phyloP scores from a whole-genome alignment of 2,797 vertebrate genomes.

The Chanos chanos region DNA sequence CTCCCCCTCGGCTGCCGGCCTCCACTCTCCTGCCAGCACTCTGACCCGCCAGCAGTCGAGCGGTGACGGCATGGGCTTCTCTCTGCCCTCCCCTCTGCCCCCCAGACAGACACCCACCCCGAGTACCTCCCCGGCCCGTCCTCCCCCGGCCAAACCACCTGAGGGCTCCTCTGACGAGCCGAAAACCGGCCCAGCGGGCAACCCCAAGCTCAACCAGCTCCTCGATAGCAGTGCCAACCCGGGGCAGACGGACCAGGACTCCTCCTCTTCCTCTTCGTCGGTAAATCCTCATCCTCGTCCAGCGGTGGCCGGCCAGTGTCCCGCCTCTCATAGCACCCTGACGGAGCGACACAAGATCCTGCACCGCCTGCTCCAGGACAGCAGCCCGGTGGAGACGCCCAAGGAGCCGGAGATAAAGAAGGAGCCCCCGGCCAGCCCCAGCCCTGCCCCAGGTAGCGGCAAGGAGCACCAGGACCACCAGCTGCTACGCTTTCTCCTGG shows the following conservation, averaged over 20 bases:
- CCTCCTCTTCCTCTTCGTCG: conserved; percentile 69
- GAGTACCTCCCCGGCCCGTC: conserved; percentile 65
- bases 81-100: conserved; percentile 73
- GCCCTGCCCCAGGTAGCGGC: conserved; percentile 56
- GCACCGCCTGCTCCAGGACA: conserved; percentile 90
- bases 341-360: conserved; percentile 93
- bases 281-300: conserved; percentile 62
- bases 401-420: conserved; percentile 68
- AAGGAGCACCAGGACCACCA: conserved; percentile 92
- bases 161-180: conserved; percentile 72
- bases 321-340: conserved; percentile 87
- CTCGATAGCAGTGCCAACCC: conserved; percentile 50
- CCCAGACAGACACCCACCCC: conserved; percentile 70
- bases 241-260: conserved; percentile 40
- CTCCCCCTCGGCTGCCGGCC: conserved; percentile 76
- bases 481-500: conserved; percentile 89
- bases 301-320: conserved; percentile 69
- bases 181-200: conserved; percentile 66
- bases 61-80: conserved; percentile 65
- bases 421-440: conserved; percentile 59
- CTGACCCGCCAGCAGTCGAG: conserved; percentile 62
- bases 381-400: conserved; percentile 77
- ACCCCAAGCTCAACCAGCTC: conserved; percentile 65
- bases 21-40: conserved; percentile 65
- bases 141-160: conserved; percentile 71